Conservation (phyloP, 2,888 invertebrate species). For the Lysandra bellargus region DNA sequence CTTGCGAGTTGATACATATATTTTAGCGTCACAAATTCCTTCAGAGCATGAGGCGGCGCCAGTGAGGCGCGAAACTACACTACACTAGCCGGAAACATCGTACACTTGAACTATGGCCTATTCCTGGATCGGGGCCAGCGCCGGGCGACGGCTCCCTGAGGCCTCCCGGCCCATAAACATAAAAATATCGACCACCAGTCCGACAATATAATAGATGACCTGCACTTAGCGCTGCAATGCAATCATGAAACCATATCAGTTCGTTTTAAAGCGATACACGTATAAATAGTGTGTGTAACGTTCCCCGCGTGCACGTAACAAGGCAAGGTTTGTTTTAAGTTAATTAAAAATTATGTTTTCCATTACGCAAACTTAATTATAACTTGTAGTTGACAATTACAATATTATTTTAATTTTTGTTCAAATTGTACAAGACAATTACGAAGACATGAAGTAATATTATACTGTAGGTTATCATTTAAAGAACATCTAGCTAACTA, state of each 20-base stretch:
- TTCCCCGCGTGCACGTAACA: slow-evolving; percentile 5
- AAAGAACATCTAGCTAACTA: no score
- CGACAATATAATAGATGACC: slow-evolving; percentile 16
- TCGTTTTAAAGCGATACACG: slow-evolving; percentile 27
- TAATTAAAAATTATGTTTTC: slow-evolving; percentile 29
- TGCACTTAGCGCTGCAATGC: slow-evolving; percentile 31
- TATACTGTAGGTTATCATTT: neutral
- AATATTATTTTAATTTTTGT: neutral
- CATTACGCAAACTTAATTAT: slow-evolving; percentile 27
- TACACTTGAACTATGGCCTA: slow-evolving; percentile 72
- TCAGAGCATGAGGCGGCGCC: slow-evolving; percentile 44
- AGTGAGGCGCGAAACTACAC: slow-evolving; percentile 47
- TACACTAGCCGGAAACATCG: slow-evolving; percentile 56
- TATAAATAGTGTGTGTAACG: slow-evolving; percentile 16
- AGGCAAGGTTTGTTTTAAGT: slow-evolving; percentile 25
- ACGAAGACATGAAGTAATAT: neutral
- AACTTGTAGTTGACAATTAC: neutral
- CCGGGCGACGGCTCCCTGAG: slow-evolving; percentile 31
- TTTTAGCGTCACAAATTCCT: slow-evolving; percentile 8
- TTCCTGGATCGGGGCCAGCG: slow-evolving; percentile 69
- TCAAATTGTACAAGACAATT: neutral
- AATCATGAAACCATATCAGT: slow-evolving; percentile 33
- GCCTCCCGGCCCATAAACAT: neutral
- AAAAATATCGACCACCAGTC: slow-evolving; percentile 1
- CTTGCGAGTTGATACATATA: neutral